Base-by-base conservation (phyloP, 2,113 vertebrate genomes). In the Antechinus flavipes region DNA sequence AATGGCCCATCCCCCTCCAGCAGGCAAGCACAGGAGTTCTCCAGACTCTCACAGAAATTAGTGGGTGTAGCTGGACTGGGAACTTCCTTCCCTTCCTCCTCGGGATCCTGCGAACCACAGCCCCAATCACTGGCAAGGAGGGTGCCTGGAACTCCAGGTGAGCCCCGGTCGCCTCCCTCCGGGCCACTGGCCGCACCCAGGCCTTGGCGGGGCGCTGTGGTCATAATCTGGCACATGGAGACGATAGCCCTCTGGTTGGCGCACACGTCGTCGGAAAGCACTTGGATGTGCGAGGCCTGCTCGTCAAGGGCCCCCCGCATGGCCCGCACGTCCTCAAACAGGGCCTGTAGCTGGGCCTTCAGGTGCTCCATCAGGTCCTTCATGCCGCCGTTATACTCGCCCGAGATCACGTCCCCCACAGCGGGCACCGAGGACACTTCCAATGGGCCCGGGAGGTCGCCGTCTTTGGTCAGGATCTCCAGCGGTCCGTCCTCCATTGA, bases 201-300 rank as follows among this genome's bases (percentile, higher is more conserved):
- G 47, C 97, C 96, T 90, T 97, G 98, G 95, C 98, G 98, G 91
- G 98, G 98, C 94, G 98, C 98, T 3, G 97, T 97, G 97, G 98
- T 98, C 96, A 98, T 98, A 54, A 98, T 98, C 96, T 92, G 97
- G 95, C 98, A 98, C 98, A 98, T 98, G 96, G 98, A 98, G 93
- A 98, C 98, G 91, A 98, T 98, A 93, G 98, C 98, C 55, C 98
- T 94, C 96, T 98, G 98, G 95, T 98, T 98, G 96, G 98, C 98
- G 93, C 98, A 98, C 96, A 98, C 98, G 98, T 98, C 98, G 97
- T 98, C 97, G 54, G 98, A 98, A 46, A 98, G 97, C 96, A 98
- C 98, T 96, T 98, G 98, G 97, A 98, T 98, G 97, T 98, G 97
- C 92, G 98, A 98, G 96, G 98, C 98, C 97, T 98, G 98, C 96